Evolutionary conservation across 2,888 invertebrate genomes (phyloP).

Genomic region (Embidobia sp.): DNA sequence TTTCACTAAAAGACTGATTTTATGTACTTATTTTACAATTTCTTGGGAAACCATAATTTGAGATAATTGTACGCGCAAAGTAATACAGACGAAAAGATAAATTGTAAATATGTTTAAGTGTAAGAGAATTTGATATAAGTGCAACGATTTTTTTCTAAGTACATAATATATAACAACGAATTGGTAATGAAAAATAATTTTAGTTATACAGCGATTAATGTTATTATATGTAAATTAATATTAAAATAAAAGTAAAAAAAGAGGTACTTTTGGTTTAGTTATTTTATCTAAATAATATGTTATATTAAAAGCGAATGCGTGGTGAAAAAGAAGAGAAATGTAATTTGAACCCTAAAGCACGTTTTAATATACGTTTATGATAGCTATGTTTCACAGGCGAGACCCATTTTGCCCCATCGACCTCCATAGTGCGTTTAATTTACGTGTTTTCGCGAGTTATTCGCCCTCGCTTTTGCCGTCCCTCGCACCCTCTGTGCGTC

Average conservation of each 20-base stretch:
- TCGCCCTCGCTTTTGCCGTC: conserved; percentile 72
- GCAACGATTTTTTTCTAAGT: background rate
- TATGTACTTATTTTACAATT: conserved; percentile 18
- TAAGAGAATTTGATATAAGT: background rate
- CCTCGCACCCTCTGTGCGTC: conserved; percentile 62
- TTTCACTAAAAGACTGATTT: conserved; percentile 17
- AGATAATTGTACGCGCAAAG: background rate
- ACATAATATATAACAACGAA: conserved; percentile 15
- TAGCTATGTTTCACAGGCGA: conserved; percentile 66
- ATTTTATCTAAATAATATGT: conserved; percentile 12
- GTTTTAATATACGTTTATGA: conserved; percentile 69
- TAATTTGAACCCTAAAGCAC: conserved; percentile 51
- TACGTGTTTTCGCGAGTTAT: conserved; percentile 81
- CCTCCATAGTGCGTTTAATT: conserved; percentile 79
- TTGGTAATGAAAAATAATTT: background rate
- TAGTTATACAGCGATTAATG: background rate
- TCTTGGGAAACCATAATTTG: too few species aligned
- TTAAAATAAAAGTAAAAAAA: conserved; percentile 6
- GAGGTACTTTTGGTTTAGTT: too few species aligned
- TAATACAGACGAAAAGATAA: background rate
- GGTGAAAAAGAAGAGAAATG: conserved; percentile 38
- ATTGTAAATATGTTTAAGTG: conserved; percentile 3
- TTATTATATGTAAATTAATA: background rate
- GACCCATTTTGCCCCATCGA: conserved; percentile 68
- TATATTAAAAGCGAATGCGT: too few species aligned